Evolutionary conservation across 2,113 vertebrate species (phyloP), one percentile per base, ranked within the genome.

Genomic region (Meles meles): DNA sequence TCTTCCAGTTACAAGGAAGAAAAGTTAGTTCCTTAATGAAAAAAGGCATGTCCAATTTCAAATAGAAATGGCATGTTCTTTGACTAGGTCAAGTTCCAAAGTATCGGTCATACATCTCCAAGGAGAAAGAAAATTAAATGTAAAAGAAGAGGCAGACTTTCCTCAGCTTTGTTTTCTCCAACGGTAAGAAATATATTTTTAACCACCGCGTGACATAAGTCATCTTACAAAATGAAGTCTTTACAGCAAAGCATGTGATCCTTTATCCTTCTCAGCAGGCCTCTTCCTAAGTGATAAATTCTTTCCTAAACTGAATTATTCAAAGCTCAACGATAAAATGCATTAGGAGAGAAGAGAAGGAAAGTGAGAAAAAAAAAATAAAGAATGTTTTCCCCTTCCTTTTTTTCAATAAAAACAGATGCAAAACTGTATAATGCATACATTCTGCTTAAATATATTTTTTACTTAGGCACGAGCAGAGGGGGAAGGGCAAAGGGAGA

Each of bases 181-280:
- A 13, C 52, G 49, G 86, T 37, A 7, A 90, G 61, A 96, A 96
- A 63, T 90, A 65, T 6, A 77, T 69, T 81, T 97, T 88, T 81
- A 97, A 87, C 84, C 81, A 67, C 31, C 37, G 42, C 7, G n/a
- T 52, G 52, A 79, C 6, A 5, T 47, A 65, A 86, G 82, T 77
- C 82, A 88, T 55, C 44, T 97, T 88, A 97, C 4, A 74, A 85
- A 95, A 85, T 65, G 31, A 95, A 91, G 37, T 89, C 84, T 94
- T 49, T 42, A 76, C 9, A 84, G 57, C 42, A 94, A 94, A 67
- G 17, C 57, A 96, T 23, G 2, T 27, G 67, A 82, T 55, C 57
- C 39, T 86, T 90, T 80, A 37, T 71, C 17, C 18, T 13, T 92
- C n/a, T 90, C 37, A 84, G 79, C 20, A 59, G 31, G 71, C 23